These are phyloP conservation scores for Callocephalon fimbriatum DNA, from an alignment of 2,113 vertebrate genomes.

Conservation along the genomic window DNA sequence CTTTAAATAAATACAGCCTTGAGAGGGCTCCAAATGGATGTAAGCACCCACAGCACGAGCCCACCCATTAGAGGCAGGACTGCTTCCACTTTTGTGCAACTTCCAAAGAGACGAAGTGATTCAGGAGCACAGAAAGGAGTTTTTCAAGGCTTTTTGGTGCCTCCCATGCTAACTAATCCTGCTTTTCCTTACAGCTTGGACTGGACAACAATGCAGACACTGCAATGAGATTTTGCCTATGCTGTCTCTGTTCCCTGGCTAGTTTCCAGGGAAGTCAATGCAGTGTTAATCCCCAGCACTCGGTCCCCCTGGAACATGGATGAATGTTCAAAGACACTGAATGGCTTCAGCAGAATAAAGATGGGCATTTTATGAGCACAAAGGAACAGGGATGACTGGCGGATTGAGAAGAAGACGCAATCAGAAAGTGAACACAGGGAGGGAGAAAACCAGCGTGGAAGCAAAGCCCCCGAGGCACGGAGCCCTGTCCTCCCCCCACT, in stretches of 20 bases:
- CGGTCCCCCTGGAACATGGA: neutral
- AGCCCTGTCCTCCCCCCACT: neutral
- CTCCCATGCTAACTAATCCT: neutral
- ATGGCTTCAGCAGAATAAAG: slow-evolving; percentile 16
- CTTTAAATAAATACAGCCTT: neutral
- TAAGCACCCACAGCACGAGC: neutral
- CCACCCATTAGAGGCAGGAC: neutral
- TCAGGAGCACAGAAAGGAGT: neutral
- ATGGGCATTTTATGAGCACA: neutral
- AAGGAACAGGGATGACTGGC: neutral
- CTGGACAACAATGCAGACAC: neutral
- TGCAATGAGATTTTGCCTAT: neutral
- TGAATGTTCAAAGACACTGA: neutral
- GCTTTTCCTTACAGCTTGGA: neutral
- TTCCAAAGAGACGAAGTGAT: neutral
- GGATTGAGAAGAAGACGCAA: neutral
- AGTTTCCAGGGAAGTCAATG: neutral
- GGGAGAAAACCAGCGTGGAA: neutral
- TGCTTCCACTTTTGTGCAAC: neutral
- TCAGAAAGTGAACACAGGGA: neutral
- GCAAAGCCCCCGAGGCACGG: neutral
- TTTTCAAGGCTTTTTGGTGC: neutral
- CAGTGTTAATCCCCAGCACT: slow-evolving; percentile 14
- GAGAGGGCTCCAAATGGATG: neutral
- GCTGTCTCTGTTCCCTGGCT: neutral